Evolutionary conservation across 2,888 invertebrate species (phyloP).

Genomic region (Criorhina ranunculi): DNA sequence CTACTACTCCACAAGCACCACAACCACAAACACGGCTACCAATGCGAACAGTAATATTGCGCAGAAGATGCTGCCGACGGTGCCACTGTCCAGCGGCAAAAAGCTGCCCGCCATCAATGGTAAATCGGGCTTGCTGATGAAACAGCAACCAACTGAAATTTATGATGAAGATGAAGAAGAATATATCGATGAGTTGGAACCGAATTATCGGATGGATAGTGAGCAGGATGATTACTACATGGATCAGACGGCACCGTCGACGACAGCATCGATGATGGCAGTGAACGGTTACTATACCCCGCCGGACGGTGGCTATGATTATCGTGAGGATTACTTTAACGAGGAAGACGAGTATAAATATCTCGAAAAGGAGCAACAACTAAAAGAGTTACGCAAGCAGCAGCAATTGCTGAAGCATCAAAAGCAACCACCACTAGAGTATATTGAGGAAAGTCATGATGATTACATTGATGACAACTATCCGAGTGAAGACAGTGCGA

Average conservation of each 20-base stretch:
- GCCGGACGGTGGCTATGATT: conserved; percentile 81
- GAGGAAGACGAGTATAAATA: conserved; percentile 84
- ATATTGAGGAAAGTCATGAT: conserved; percentile 79
- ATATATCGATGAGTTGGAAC: conserved; percentile 77
- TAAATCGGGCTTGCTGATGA: conserved; percentile 81
- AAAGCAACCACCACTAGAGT: conserved; percentile 79
- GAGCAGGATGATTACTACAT: conserved; percentile 82
- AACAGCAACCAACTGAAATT: conserved; percentile 83
- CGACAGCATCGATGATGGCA: conserved; percentile 67
- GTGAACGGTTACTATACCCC: conserved; percentile 81
- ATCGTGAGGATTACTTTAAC: conserved; percentile 84
- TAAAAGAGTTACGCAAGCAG: conserved; percentile 70
- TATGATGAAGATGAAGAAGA: conserved; percentile 80
- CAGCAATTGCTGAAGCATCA: conserved; percentile 77
- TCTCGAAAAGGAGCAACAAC: conserved; percentile 82
- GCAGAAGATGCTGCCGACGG: conserved; percentile 80
- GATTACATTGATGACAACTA: conserved; percentile 82
- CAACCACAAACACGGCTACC: conserved; percentile 61
- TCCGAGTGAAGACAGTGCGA: conserved; percentile 82
- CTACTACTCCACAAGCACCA: conserved; percentile 68
- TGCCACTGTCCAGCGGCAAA: conserved; percentile 82
- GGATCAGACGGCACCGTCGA: conserved; percentile 79
- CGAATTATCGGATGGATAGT: conserved; percentile 82
- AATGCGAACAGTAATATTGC: conserved; percentile 65
- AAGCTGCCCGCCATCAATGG: conserved; percentile 83